Percentiles rank a stretch among this genome's conserved stretches.
phyloP scores from a whole-genome alignment of 2,113 vertebrate species.

The Pterocles orientalis region DNA sequence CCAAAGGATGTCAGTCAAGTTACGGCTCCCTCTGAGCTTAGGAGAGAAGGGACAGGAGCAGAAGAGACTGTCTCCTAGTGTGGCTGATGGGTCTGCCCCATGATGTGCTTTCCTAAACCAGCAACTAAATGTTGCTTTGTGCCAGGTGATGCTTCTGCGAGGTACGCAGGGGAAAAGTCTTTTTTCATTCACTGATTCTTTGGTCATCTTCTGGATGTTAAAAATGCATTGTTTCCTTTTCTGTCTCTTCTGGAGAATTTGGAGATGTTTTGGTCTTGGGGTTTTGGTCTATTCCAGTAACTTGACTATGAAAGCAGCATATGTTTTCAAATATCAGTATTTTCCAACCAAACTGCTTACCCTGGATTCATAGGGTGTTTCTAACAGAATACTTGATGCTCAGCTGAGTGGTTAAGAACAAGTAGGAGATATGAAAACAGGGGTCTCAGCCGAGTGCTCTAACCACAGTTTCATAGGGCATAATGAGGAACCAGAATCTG shows the following conservation, averaged over 20 bases:
- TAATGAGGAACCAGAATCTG: background rate
- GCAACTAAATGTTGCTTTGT: background rate
- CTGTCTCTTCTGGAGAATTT: background rate
- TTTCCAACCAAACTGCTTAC: background rate
- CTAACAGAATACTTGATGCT: background rate
- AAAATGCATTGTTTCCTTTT: background rate
- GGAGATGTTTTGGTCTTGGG: background rate
- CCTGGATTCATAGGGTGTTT: background rate
- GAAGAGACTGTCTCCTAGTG: background rate
- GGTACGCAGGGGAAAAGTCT: background rate
- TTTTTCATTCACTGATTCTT: background rate
- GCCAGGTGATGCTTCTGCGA: background rate
- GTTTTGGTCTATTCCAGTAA: background rate
- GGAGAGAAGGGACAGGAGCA: background rate
- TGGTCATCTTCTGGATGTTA: background rate
- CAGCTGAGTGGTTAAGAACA: background rate
- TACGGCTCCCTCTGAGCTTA: background rate
- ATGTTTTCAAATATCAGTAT: background rate
- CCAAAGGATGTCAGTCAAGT: background rate
- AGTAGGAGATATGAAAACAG: background rate
- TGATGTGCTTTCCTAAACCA: background rate
- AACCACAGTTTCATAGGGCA: background rate
- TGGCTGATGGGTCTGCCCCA: background rate
- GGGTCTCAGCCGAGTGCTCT: background rate
- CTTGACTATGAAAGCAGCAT: background rate